These are phyloP conservation scores for Ambastaia sidthimunki DNA, from an alignment of 2,797 vertebrate genomes.

Conservation along the genomic window DNA sequence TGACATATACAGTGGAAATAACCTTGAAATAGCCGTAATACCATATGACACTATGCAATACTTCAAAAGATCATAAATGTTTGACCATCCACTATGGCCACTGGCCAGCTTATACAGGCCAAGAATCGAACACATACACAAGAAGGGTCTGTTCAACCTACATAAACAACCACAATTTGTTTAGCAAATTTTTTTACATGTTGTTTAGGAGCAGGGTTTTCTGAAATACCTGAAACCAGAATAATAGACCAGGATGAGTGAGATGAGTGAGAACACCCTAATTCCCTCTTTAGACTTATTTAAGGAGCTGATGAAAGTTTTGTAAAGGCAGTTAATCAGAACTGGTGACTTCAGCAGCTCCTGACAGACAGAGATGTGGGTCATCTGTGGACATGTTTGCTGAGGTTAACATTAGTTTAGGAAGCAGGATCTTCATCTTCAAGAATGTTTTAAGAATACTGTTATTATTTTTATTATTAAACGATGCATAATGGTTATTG, in stretches of 20 bases:
- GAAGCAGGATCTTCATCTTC: constrained; percentile 18
- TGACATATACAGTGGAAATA: constrained; percentile 40
- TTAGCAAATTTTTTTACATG: neutral
- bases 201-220: neutral
- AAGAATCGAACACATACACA: neutral
- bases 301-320: too few species aligned
- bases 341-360: neutral
- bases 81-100: neutral
- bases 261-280: too few species aligned
- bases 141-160: neutral
- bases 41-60: neutral
- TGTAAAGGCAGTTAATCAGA: too few species aligned
- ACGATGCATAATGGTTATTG: neutral
- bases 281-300: too few species aligned
- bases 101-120: too few species aligned
- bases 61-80: constrained; percentile 3
- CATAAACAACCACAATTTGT: constrained; percentile 4
- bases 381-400: constrained; percentile 4
- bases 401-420: constrained; percentile 6
- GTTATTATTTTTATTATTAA: neutral
- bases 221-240: neutral
- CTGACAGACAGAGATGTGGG: neutral
- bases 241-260: neutral
- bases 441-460: neutral
- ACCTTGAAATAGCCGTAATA: constrained; percentile 40